These are phyloP conservation scores for Osmerus mordax DNA, from an alignment of 2,113 vertebrate species.

Conservation along the genomic window DNA sequence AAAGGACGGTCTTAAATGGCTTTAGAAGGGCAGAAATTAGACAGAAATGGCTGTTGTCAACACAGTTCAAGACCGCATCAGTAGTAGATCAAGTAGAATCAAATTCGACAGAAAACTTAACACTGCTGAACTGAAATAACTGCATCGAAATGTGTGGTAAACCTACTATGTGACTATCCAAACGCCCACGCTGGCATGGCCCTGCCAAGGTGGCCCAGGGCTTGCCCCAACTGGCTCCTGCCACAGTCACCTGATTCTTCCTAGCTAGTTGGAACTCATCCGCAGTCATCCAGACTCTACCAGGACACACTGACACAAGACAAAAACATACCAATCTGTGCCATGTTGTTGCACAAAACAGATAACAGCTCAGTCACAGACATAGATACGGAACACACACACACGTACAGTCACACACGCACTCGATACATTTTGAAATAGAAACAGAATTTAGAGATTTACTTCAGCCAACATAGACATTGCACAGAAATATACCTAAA, in stretches of 20 bases:
- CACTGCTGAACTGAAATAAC: too few species aligned
- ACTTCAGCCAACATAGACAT: background rate
- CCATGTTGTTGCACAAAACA: background rate
- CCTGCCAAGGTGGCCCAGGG: constrained; percentile 42
- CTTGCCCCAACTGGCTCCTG: constrained; percentile 56
- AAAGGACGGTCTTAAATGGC: too few species aligned
- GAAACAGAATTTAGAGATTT: too few species aligned
- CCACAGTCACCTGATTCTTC: constrained; percentile 20
- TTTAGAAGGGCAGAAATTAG: too few species aligned
- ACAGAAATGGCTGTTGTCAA: too few species aligned
- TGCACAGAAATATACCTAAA: background rate
- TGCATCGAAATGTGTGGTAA: too few species aligned
- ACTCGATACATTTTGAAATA: background rate
- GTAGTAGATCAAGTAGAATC: too few species aligned
- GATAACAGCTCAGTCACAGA: background rate
- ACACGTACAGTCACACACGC: background rate
- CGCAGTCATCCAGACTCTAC: constrained; percentile 9
- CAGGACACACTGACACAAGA: constrained; percentile 33
- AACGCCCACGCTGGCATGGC: constrained; percentile 22
- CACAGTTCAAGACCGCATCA: too few species aligned
- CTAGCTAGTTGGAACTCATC: constrained; percentile 39
- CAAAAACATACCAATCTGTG: background rate
- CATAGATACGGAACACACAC: background rate
- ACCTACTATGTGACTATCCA: background rate
- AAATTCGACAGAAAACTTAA: too few species aligned